Base-by-base conservation (phyloP, 1,140 invertebrate species). In the Leguminivora glycinivorella region DNA sequence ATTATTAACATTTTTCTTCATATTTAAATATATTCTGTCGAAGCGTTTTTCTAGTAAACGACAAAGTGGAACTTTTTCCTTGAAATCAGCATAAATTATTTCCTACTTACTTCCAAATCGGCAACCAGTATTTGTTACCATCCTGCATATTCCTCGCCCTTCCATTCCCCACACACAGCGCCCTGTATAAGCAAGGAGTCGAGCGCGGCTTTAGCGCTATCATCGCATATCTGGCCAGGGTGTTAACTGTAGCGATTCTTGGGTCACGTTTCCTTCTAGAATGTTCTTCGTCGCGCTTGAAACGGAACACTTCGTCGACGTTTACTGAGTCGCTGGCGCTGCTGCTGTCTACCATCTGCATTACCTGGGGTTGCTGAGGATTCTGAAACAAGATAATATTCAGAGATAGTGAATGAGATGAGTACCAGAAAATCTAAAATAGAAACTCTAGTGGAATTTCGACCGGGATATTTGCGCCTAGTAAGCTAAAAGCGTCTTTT, bases 21-120 rank as follows among this genome's bases (percentile, higher is more conserved):
- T n/a, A n/a, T n/a, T n/a, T n/a, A n/a, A n/a, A n/a, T n/a, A n/a
- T n/a, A n/a, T n/a, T n/a, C n/a, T n/a, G n/a, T n/a, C n/a, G n/a
- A n/a, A n/a, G n/a, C n/a, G n/a, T n/a, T n/a, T n/a, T n/a, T n/a
- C n/a, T n/a, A n/a, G n/a, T n/a, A n/a, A n/a, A n/a, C n/a, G n/a
- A n/a, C n/a, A n/a, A n/a, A n/a, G n/a, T n/a, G n/a, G n/a, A n/a
- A n/a, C n/a, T n/a, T n/a, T n/a, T n/a, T n/a, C n/a, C n/a, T n/a
- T n/a, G n/a, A n/a, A n/a, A n/a, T n/a, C n/a, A n/a, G n/a, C n/a
- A n/a, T n/a, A n/a, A n/a, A n/a, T n/a, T n/a, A n/a, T n/a, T n/a
- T n/a, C n/a, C n/a, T n/a, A 89, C 84, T 87, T 92, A 95, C 95
- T 95, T 94, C 95, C 95, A 95, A 63, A 95, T 87, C 12, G 95